These are phyloP conservation scores for Pantala flavescens DNA, from an alignment of 1,140 invertebrate genomes.

Conservation along the genomic window DNA sequence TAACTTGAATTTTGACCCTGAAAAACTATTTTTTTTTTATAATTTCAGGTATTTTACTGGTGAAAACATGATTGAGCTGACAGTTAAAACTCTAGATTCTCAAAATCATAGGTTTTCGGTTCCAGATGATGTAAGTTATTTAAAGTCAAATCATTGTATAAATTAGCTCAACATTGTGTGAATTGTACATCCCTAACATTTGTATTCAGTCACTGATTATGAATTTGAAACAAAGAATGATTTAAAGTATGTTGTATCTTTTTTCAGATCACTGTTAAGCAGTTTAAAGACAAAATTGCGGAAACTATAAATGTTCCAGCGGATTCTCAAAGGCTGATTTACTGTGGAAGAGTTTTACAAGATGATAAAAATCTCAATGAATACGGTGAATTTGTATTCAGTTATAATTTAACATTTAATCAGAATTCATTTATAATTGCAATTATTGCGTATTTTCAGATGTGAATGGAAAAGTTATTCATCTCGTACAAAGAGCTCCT, in stretches of 20 bases:
- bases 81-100: slow-evolving; percentile 87
- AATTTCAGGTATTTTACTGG: not conserved
- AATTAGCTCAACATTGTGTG: too few species aligned
- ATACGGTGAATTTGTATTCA: slow-evolving; percentile 58
- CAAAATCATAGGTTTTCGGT: slow-evolving; percentile 77
- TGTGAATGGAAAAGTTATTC: slow-evolving; percentile 84
- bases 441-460: slow-evolving; percentile 42
- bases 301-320: slow-evolving; percentile 62
- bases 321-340: slow-evolving; percentile 79
- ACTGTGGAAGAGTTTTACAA: slow-evolving; percentile 80
- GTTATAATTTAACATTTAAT: slow-evolving; percentile 16
- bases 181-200: too few species aligned
- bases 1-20: not conserved
- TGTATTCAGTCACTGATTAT: too few species aligned
- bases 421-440: too few species aligned
- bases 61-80: slow-evolving; percentile 63
- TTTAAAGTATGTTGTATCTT: slow-evolving; percentile 18
- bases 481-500: slow-evolving; percentile 82
- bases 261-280: slow-evolving; percentile 67
- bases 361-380: slow-evolving; percentile 82
- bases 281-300: slow-evolving; percentile 78
- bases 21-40: not conserved
- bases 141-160: too few species aligned
- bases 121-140: slow-evolving; percentile 69
- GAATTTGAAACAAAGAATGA: too few species aligned